These are phyloP conservation scores for Chrysocyon brachyurus DNA, from an alignment of 2,797 vertebrate genomes.

Conservation along the genomic window DNA sequence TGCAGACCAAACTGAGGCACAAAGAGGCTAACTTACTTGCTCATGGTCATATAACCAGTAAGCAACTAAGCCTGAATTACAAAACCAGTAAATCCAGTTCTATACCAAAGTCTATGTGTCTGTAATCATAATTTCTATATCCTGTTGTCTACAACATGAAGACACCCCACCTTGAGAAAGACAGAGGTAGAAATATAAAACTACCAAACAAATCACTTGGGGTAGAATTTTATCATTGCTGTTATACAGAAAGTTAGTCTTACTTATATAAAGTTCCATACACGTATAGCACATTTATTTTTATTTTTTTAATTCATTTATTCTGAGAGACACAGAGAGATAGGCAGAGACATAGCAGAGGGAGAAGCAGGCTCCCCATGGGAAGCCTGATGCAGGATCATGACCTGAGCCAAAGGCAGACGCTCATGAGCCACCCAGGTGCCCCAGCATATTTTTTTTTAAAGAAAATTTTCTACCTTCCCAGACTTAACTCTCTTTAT, in stretches of 20 bases:
- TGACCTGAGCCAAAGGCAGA: too few relatives aligned
- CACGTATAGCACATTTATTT: not conserved
- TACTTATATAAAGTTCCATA: not conserved
- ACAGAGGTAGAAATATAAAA: not conserved
- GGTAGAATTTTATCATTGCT: not conserved
- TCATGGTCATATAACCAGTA: not conserved
- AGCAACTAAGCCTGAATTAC: not conserved
- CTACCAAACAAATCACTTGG: not conserved
- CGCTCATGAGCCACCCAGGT: too few relatives aligned
- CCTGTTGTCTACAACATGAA: not conserved
- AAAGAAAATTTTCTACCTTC: conserved; percentile 25
- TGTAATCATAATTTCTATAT: not conserved
- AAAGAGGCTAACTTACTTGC: not conserved
- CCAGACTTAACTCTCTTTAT: not conserved
- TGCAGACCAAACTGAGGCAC: not conserved
- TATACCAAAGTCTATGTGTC: not conserved
- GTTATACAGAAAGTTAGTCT: conserved; percentile 6
- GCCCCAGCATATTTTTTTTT: not conserved
- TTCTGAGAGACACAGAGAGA: too few relatives aligned
- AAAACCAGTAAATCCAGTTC: not conserved
- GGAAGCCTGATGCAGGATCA: too few relatives aligned
- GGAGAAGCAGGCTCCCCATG: too few relatives aligned
- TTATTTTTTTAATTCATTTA: too few relatives aligned
- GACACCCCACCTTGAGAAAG: not conserved
- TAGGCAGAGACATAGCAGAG: too few relatives aligned